Conservation (phyloP, 2,888 invertebrate genomes). For the Yponomeuta cagnagella region DNA sequence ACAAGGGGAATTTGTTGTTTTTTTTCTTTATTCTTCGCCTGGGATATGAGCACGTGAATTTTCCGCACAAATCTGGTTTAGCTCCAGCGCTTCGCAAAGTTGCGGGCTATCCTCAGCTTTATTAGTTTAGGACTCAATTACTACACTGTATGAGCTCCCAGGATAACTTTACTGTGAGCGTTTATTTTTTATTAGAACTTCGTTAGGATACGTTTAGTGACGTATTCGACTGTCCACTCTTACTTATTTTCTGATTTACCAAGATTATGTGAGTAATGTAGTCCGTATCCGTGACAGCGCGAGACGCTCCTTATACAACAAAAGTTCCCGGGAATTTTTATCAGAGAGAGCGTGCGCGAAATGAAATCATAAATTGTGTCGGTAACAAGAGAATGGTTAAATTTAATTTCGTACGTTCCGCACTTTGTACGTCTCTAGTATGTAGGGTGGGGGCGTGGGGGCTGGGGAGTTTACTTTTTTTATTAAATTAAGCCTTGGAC, state of each 20-base stretch:
- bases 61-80: slow-evolving; percentile 61
- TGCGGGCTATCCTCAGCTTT: slow-evolving; percentile 40
- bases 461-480: slow-evolving; percentile 30
- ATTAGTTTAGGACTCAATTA: slow-evolving; percentile 71
- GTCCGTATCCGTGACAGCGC: background rate
- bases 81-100: slow-evolving; percentile 43
- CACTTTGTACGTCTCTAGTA: slow-evolving; percentile 23
- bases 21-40: background rate
- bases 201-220: background rate
- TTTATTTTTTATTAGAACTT: background rate
- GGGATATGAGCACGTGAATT: slow-evolving; percentile 25
- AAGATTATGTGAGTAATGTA: background rate
- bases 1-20: background rate
- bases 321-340: slow-evolving; percentile 1
- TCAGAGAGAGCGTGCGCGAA: slow-evolving; percentile 14
- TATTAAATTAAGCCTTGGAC: slow-evolving; percentile 51
- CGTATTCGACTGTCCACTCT: background rate
- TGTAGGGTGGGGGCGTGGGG: slow-evolving; percentile 28
- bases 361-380: slow-evolving; percentile 21
- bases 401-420: slow-evolving; percentile 23
- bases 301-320: background rate
- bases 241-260: background rate
- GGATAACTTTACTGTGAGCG: slow-evolving; percentile 6
- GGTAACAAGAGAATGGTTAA: slow-evolving; percentile 19
- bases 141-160: slow-evolving; percentile 23